These are phyloP conservation scores for Ditula angustiorana DNA, from an alignment of 2,888 invertebrate genomes.

Conservation along the genomic window DNA sequence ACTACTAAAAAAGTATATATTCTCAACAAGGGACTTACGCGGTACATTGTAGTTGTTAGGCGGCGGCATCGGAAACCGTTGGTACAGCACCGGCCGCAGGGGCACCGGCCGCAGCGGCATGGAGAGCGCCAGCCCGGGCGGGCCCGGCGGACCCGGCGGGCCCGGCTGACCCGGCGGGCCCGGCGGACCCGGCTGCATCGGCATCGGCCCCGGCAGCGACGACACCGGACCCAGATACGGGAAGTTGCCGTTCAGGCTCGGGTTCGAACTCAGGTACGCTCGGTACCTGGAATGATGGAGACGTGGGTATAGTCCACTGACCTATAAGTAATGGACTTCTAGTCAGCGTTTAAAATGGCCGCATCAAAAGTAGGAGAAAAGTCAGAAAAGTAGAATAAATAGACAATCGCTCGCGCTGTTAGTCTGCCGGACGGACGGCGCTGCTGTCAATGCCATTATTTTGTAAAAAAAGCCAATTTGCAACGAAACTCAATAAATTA, in stretches of 20 bases:
- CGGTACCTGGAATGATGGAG: conserved; percentile 49
- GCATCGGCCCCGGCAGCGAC: conserved; percentile 20
- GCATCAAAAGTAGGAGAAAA: no score
- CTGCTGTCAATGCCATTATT: no score
- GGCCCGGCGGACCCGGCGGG: conserved; percentile 29
- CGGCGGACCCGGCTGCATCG: conserved; percentile 41
- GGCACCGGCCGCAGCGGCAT: conserved; percentile 43
- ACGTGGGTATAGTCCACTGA: no score
- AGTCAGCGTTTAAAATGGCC: no score
- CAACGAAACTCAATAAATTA: no score
- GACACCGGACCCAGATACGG: conserved; percentile 45
- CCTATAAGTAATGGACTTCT: no score
- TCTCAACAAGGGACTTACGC: conserved; percentile 56
- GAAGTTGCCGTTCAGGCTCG: conserved; percentile 53
- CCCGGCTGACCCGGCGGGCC: conserved; percentile 43
- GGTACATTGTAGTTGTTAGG: conserved; percentile 53
- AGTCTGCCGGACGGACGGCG: no score
- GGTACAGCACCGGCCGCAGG: conserved; percentile 38
- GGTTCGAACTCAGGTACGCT: conserved; percentile 45
- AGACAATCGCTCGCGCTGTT: no score
- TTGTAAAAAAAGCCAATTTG: no score
- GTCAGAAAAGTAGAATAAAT: no score
- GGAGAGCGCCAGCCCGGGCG: conserved; percentile 44
- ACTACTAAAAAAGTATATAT: no score
- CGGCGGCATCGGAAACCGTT: conserved; percentile 41